phyloP scores from a whole-genome alignment of 2,797 vertebrate genomes.

The Rhinogobio ventralis region DNA sequence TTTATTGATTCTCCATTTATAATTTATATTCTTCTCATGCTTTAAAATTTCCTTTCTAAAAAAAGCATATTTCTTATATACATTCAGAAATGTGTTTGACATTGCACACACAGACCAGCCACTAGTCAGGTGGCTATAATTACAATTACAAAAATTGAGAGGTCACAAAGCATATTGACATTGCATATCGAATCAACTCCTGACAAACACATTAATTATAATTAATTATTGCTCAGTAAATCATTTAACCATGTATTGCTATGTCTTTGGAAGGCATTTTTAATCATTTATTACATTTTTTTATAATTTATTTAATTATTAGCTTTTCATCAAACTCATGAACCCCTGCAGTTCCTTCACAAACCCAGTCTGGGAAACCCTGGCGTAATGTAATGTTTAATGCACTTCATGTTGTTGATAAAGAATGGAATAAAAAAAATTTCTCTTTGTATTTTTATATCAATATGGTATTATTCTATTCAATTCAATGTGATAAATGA shows the following conservation, averaged over 20 bases:
- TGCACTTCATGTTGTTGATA: background rate
- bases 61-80: too few relatives aligned
- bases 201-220: background rate
- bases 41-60: too few relatives aligned
- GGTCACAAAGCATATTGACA: too few relatives aligned
- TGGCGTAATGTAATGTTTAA: background rate
- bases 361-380: background rate
- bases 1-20: background rate
- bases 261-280: background rate
- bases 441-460: background rate
- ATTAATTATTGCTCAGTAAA: background rate
- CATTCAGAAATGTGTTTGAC: too few relatives aligned
- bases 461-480: background rate
- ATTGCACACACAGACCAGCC: too few relatives aligned
- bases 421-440: background rate
- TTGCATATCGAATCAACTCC: background rate
- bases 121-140: too few relatives aligned
- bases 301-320: too few relatives aligned
- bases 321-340: too few relatives aligned
- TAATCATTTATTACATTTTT: too few relatives aligned
- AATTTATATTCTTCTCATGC: too few relatives aligned
- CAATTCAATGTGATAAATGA: background rate
- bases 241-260: background rate
- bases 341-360: too few relatives aligned
- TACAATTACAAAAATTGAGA: too few relatives aligned